Base-by-base conservation (phyloP, 2,888 invertebrate species). In the Lordiphosa andalusiaca region DNA sequence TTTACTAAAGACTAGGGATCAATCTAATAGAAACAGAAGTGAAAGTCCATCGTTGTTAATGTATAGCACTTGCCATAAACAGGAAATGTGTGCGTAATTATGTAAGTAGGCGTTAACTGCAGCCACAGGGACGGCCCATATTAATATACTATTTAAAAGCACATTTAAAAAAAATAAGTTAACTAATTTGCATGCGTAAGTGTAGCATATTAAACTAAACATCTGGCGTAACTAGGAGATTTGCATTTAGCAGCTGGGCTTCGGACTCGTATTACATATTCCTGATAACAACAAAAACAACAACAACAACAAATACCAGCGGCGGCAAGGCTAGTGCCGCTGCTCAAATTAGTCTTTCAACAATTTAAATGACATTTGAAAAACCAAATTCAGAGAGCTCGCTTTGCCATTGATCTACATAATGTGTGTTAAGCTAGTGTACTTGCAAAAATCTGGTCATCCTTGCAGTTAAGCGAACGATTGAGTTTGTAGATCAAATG, bases 351-450 rank as follows among this genome's bases (percentile, higher is more conserved):
- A 33, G 44, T 44, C 44, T 44, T 44, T 13, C 30, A 16, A 33
- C 16, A 40, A 21, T 62, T 57, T 48, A 51, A 60, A 53, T 59
- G 63, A 64, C 35, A 38, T 41, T 53, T 62, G 68, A 47, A 62
- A 68, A 78, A 76, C 78, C 85, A 85, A 83, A 83, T 76, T 82
- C 74, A 81, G 71, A 23, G 47, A 42, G 25, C 35, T 37, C 48
- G 61, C 41, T 74, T 78, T 84, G 82, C 85, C 82, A 82, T 82
- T 82, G 82, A 82, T 84, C 82, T 82, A 82, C 86, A 82, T 82
- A 71, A 68, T 58, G 58, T 37, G 53, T 37, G 53, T 63, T 69
- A 63, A 55, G 63, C 69, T 66, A 61, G 66, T 66, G 66, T 66
- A 67, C 62, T 68, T 68, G 67, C 53, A 71, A 53, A 73, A 80